phyloP scores from a whole-genome alignment of 1,140 invertebrate species.

The Monochamus saltuarius region DNA sequence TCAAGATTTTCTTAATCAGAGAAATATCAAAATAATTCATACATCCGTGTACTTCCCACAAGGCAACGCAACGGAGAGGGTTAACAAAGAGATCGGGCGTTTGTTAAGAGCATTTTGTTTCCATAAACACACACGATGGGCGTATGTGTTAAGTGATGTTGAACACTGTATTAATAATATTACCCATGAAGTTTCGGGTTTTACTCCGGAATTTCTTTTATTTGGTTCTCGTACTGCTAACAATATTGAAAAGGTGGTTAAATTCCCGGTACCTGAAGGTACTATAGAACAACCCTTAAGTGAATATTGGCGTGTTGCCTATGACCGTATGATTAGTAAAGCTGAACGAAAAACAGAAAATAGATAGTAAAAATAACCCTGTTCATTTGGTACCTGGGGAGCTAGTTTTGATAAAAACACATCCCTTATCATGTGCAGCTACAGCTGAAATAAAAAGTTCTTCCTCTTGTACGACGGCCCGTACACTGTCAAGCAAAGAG shows the following conservation, averaged over 20 bases:
- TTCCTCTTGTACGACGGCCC: no score
- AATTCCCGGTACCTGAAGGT: neutral
- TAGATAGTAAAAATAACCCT: no score
- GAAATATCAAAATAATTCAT: neutral
- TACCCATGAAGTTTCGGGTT: slow-evolving; percentile 4
- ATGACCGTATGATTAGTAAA: no score
- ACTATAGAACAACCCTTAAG: no score
- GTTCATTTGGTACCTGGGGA: no score
- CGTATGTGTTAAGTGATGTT: neutral
- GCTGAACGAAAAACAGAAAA: no score
- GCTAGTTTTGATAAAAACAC: no score
- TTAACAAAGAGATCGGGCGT: slow-evolving; percentile 13
- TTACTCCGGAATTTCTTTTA: neutral
- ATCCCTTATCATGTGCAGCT: no score
- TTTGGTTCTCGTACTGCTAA: neutral
- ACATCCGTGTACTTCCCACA: slow-evolving; percentile 15
- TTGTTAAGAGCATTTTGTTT: slow-evolving; percentile 11
- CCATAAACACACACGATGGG: slow-evolving; percentile 14
- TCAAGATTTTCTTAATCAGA: neutral
- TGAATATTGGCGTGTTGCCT: no score
- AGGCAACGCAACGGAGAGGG: slow-evolving; percentile 8
- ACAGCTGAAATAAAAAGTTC: no score
- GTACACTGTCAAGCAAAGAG: no score
- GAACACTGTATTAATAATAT: slow-evolving; percentile 7
- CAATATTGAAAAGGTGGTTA: neutral